phyloP scores from a whole-genome alignment of 2,888 invertebrate species.

The Cryptophagus acutangulus region DNA sequence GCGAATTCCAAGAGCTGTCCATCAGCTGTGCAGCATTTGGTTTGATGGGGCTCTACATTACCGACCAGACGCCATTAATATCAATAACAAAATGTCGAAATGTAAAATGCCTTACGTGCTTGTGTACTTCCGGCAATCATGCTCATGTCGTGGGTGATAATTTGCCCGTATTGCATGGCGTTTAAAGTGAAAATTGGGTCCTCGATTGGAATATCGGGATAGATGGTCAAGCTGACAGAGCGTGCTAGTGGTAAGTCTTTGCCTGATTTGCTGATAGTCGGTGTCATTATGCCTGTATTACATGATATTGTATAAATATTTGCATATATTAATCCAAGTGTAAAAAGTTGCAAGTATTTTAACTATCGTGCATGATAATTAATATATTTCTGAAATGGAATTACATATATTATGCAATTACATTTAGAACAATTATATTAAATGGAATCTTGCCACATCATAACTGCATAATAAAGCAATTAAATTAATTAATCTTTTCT shows the following conservation, averaged over 20 bases:
- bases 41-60: slow-evolving; percentile 53
- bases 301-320: too few species aligned
- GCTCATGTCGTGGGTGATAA: slow-evolving; percentile 76
- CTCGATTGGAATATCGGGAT: slow-evolving; percentile 64
- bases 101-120: slow-evolving; percentile 71
- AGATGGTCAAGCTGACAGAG: slow-evolving; percentile 63
- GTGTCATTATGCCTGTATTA: slow-evolving; percentile 61
- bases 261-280: slow-evolving; percentile 57
- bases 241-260: slow-evolving; percentile 65
- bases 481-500: too few species aligned
- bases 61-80: too few species aligned
- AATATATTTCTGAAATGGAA: too few species aligned
- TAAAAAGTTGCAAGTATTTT: too few species aligned
- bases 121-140: slow-evolving; percentile 68
- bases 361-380: too few species aligned
- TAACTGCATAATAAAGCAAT: too few species aligned
- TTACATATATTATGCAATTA: too few species aligned
- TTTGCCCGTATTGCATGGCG: slow-evolving; percentile 77
- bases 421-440: too few species aligned
- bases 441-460: too few species aligned
- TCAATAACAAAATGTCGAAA: slow-evolving; percentile 1
- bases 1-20: slow-evolving; percentile 52
- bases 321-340: too few species aligned
- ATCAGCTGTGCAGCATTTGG: slow-evolving; percentile 58
- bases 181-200: slow-evolving; percentile 71